A percentile compares a stretch with the other conserved stretches of the same genome.
Conservation (phyloP, 2,888 invertebrate genomes). For the Meteorus colon region DNA sequence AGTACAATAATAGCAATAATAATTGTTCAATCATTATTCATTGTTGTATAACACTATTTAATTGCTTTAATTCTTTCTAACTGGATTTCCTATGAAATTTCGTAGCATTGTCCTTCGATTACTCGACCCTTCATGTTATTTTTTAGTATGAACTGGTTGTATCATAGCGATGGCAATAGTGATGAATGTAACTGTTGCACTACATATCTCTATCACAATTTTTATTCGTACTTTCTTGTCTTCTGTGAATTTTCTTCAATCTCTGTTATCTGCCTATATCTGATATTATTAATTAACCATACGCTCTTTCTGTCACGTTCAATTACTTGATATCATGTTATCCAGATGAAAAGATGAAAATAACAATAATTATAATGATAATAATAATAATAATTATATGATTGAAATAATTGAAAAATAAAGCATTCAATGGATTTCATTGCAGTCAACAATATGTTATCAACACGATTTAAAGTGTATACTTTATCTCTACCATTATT, state of each 20-base stretch:
- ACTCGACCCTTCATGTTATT: slow-evolving; percentile 25
- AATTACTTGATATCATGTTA: neutral
- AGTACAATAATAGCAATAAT: slow-evolving; percentile 69
- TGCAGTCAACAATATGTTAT: neutral
- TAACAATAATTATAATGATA: slow-evolving; percentile 13
- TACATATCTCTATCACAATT: slow-evolving; percentile 59
- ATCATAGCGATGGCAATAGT: slow-evolving; percentile 51
- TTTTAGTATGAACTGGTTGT: slow-evolving; percentile 28
- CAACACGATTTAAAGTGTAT: neutral
- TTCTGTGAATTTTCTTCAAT: too few species aligned
- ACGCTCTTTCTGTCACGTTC: neutral
- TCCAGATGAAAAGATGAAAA: slow-evolving; percentile 13
- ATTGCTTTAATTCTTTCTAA: slow-evolving; percentile 56
- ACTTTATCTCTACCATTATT: neutral
- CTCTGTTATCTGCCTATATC: neutral
- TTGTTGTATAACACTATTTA: slow-evolving; percentile 68
- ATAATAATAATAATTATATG: neutral
- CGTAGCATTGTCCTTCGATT: neutral
- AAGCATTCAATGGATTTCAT: neutral
- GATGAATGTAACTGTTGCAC: slow-evolving; percentile 58
- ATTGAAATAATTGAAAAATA: slow-evolving; percentile 9
- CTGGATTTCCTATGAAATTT: slow-evolving; percentile 46
- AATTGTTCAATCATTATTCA: slow-evolving; percentile 65
- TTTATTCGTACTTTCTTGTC: slow-evolving; percentile 47
- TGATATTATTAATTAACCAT: slow-evolving; percentile 23